A percentile compares a stretch with the other conserved stretches of the same genome.
Evolutionary conservation across 2,888 invertebrate genomes (phyloP).

Genomic region (Caenorhabditis virilis): DNA sequence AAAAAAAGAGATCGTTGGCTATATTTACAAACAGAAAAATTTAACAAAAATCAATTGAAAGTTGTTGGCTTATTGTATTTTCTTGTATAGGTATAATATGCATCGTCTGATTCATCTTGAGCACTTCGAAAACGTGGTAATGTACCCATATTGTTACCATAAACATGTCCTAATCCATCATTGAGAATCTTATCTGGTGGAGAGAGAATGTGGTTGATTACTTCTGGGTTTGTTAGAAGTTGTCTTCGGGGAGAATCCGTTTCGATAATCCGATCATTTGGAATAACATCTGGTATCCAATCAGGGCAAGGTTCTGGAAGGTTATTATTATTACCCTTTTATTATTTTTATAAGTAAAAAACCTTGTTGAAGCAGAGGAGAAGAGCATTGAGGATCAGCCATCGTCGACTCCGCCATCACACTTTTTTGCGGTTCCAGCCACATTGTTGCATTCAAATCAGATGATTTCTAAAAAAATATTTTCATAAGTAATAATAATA

Average conservation of each 20-base stretch:
- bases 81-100: slow-evolving; percentile 61
- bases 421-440: slow-evolving; percentile 42
- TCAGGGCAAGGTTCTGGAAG: slow-evolving; percentile 20
- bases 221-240: slow-evolving; percentile 3
- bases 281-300: slow-evolving; percentile 31
- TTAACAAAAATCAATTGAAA: slow-evolving; percentile 16
- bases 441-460: slow-evolving; percentile 24
- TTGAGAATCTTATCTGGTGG: slow-evolving; percentile 53
- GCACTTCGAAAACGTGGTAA: slow-evolving; percentile 45
- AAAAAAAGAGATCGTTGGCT: neutral
- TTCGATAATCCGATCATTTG: slow-evolving; percentile 13
- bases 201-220: slow-evolving; percentile 38
- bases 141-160: slow-evolving; percentile 44
- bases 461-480: slow-evolving; percentile 7
- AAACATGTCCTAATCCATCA: slow-evolving; percentile 42
- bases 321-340: neutral
- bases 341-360: neutral
- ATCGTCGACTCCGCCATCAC: slow-evolving; percentile 30
- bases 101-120: slow-evolving; percentile 61
- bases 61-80: slow-evolving; percentile 31
- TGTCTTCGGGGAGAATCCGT: slow-evolving; percentile 21
- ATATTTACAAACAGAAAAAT: neutral
- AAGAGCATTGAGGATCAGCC: slow-evolving; percentile 30
- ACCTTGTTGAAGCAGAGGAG: slow-evolving; percentile 27
- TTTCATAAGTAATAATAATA: neutral